Evolutionary conservation across 1,140 invertebrate species (phyloP).

Genomic region (Cecropterus lyciades): DNA sequence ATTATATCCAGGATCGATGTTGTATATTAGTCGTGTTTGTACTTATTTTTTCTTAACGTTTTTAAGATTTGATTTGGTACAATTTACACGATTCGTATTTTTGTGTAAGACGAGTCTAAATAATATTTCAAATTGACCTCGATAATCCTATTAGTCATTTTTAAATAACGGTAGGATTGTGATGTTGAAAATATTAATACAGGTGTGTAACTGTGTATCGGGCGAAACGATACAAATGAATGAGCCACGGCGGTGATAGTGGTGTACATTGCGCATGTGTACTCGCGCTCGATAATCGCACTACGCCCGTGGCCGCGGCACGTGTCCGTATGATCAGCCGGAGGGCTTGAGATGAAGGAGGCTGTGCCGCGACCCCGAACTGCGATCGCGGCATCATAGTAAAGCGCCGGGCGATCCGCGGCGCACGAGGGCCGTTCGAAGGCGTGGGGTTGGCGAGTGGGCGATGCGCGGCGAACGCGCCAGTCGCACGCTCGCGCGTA

Average conservation of each 20-base stretch:
- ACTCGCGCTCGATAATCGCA: constrained; percentile 78
- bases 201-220: constrained; percentile 61
- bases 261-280: constrained; percentile 70
- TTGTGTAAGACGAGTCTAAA: too few relatives aligned
- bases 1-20: too few relatives aligned
- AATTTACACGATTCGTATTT: too few relatives aligned
- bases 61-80: too few relatives aligned
- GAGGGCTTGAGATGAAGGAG: constrained; percentile 64
- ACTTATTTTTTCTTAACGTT: too few relatives aligned
- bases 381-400: constrained; percentile 31
- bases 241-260: constrained; percentile 64
- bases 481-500: constrained; percentile 70
- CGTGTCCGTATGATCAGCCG: constrained; percentile 64
- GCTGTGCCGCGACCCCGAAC: constrained; percentile 53
- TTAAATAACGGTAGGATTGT: constrained; percentile 60
- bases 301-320: constrained; percentile 66
- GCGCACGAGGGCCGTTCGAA: constrained; percentile 44
- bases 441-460: constrained; percentile 48
- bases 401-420: constrained; percentile 51
- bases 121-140: constrained; percentile 8
- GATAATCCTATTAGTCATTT: constrained; percentile 46
- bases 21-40: too few relatives aligned
- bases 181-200: constrained; percentile 73
- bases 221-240: constrained; percentile 68
- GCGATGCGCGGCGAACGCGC: constrained; percentile 42